phyloP scores from a whole-genome alignment of 2,888 invertebrate genomes.

The Archaeoteleia sp. region DNA sequence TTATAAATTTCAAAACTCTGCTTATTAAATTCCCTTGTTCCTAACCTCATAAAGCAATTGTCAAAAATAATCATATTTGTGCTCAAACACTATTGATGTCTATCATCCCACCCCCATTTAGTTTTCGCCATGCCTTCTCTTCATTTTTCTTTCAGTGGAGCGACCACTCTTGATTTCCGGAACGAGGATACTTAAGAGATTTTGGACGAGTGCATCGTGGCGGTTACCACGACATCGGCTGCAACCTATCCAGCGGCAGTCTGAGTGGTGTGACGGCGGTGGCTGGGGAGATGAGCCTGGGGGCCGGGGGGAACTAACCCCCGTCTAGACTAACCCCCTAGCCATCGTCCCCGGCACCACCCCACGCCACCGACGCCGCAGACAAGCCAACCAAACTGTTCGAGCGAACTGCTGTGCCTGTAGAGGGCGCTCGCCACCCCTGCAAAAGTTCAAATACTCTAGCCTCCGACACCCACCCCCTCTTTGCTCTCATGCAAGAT shows the following conservation, averaged over 20 bases:
- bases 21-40: too few relatives aligned
- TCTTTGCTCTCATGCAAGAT: slow-evolving; percentile 52
- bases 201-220: slow-evolving; percentile 67
- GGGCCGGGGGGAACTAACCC: slow-evolving; percentile 59
- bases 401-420: slow-evolving; percentile 68
- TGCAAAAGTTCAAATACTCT: slow-evolving; percentile 71
- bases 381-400: slow-evolving; percentile 73
- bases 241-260: slow-evolving; percentile 70
- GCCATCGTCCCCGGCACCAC: slow-evolving; percentile 27
- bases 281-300: slow-evolving; percentile 54
- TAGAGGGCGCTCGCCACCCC: slow-evolving; percentile 48
- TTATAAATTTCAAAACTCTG: too few relatives aligned
- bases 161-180: slow-evolving; percentile 48
- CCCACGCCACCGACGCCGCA: slow-evolving; percentile 50
- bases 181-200: slow-evolving; percentile 65
- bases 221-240: slow-evolving; percentile 69
- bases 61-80: too few relatives aligned
- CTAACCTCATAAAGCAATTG: too few relatives aligned
- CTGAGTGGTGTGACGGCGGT: slow-evolving; percentile 59
- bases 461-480: slow-evolving; percentile 62
- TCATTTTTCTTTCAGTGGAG: slow-evolving; percentile 43
- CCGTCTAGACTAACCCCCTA: slow-evolving; percentile 72
- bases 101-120: not conserved
- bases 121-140: slow-evolving; percentile 38
- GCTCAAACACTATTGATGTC: too few relatives aligned